Percentiles rank a stretch among this genome's conserved stretches.
Conservation (phyloP, 2,113 vertebrate genomes). For the Bufo gargarizans region DNA sequence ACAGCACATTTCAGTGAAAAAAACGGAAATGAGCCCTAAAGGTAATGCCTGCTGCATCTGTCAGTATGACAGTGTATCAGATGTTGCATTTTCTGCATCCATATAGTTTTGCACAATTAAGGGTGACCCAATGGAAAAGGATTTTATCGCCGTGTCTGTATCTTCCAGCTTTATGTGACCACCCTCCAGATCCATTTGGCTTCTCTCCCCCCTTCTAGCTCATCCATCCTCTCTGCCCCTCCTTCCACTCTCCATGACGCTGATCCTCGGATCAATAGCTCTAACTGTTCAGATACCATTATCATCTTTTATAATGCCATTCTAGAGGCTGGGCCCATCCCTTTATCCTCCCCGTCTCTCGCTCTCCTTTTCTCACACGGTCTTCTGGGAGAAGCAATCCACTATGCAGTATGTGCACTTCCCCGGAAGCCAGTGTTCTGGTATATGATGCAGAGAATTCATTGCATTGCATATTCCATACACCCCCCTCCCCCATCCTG, state of each 20-base stretch:
- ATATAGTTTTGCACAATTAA: not conserved
- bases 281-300: slow-evolving; percentile 40
- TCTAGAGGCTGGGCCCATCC: slow-evolving; percentile 21
- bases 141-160: not conserved
- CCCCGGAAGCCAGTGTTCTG: not conserved
- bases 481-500: not conserved
- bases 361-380: not conserved
- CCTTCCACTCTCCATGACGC: slow-evolving; percentile 31
- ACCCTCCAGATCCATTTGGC: not conserved
- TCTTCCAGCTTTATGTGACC: not conserved
- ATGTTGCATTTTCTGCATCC: not conserved
- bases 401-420: slow-evolving; percentile 12
- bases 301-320: slow-evolving; percentile 28
- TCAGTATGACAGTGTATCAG: no score
- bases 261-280: slow-evolving; percentile 54
- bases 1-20: no score
- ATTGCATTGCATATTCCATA: slow-evolving; percentile 2
- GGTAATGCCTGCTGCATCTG: no score
- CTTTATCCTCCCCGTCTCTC: not conserved
- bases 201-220: not conserved
- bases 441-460: slow-evolving; percentile 9
- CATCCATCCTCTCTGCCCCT: slow-evolving; percentile 30
- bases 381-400: not conserved
- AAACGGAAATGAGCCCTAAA: no score
- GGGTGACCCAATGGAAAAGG: not conserved